Base-by-base conservation (phyloP, 1,140 invertebrate genomes). In the Lordiphosa clarofinis region DNA sequence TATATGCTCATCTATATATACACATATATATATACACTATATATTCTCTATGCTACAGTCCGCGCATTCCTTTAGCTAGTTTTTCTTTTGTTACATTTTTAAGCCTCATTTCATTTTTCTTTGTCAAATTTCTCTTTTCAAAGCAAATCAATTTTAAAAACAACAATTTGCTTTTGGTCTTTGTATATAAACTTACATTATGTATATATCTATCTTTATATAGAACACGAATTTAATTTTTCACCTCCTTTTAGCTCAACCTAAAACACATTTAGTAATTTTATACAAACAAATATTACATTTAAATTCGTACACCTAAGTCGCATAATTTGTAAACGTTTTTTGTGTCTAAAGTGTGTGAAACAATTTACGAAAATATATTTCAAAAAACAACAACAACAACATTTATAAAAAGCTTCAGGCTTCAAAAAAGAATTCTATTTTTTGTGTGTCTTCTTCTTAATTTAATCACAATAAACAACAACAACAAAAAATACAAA, bases 121-220 rank as follows among this genome's bases (percentile, higher is more conserved):
- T 37, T 13, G 3, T 52, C 11, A 21, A 2, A 3, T 44, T 44
- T 35, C 48, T 50, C 58, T 62, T 40, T 46, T 47, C 71, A 48
- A 82, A 76, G 76, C 76, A 72, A 81, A 81, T 82, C 48, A 76
- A 82, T 81, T 81, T 81, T 81, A 76, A 58, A 82, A 81, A 82
- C 67, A 75, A 82, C 53, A 82, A 81, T 81, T 81, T 81, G 76
- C 76, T 81, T 81, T 72, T 15, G 48, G 42, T 38, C 28, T 19
- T 63, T 67, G 64, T 63, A 67, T 37, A 67, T 67, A 63, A 54
- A 28, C 10, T 44, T 7, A 4, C 24, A 65, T 47, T 65, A 62
- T 54, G 24, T 62, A 21, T 62, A 40, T 46, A 24, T 31, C 4
- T 11, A 46, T 7, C 4, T 64, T 55, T 40, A 40, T 54, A 36